A percentile compares a stretch with the other conserved stretches of the same genome.
Conservation (phyloP, 2,888 invertebrate species). For the Melitaea athalia region DNA sequence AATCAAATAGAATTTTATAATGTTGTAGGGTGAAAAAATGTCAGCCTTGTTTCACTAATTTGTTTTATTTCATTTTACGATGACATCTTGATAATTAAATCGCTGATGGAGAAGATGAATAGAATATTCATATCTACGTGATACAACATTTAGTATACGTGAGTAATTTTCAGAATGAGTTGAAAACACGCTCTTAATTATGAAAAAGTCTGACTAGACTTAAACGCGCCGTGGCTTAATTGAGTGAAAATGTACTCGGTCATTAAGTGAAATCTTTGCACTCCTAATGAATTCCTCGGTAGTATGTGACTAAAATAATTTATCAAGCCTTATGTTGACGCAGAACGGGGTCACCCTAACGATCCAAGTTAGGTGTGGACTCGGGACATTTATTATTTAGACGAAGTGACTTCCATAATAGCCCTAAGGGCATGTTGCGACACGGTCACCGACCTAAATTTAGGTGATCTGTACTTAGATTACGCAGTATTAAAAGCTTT, state of each 20-base stretch:
- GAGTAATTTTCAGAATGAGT: slow-evolving; percentile 13
- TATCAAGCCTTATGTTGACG: slow-evolving; percentile 43
- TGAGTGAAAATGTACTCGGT: slow-evolving; percentile 32
- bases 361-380: slow-evolving; percentile 55
- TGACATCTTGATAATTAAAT: neutral
- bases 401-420: slow-evolving; percentile 40
- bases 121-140: neutral
- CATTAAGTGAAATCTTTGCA: slow-evolving; percentile 34
- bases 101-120: neutral
- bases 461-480: slow-evolving; percentile 26
- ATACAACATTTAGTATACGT: slow-evolving; percentile 1
- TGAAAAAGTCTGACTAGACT: slow-evolving; percentile 28
- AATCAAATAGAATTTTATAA: too few relatives aligned
- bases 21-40: too few relatives aligned
- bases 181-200: slow-evolving; percentile 25
- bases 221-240: slow-evolving; percentile 28
- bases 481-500: slow-evolving; percentile 13
- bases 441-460: slow-evolving; percentile 30
- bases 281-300: slow-evolving; percentile 37
- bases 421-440: slow-evolving; percentile 31
- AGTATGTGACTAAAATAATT: slow-evolving; percentile 40
- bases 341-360: slow-evolving; percentile 52
- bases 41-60: too few relatives aligned
- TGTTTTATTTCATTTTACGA: too few relatives aligned
- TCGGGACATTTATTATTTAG: slow-evolving; percentile 59